Base-by-base conservation (phyloP, 2,113 vertebrate species). In the Cyphomyrus plagiostoma region DNA sequence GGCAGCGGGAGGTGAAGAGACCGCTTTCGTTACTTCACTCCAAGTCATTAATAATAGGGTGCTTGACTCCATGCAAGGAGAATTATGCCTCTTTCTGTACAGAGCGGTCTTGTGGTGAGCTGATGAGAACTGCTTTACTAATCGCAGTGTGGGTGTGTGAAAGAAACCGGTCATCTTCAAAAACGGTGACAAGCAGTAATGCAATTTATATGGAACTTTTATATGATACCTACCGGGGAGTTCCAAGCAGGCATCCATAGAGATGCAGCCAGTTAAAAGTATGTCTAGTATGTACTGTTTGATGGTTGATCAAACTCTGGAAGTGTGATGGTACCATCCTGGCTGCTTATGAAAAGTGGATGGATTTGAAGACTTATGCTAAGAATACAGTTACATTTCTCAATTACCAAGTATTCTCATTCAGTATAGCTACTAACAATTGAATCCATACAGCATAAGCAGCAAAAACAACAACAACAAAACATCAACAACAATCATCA, bases 41-140 rank as follows among this genome's bases (percentile, higher is more conserved):
- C 88, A 88, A 91, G 86, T 39, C 85, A 89, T 90, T 91, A 90
- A 91, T 91, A 93, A 91, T 89, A 90, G 84, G 85, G 70, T 90
- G 90, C 90, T 90, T 91, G 91, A 91, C 91, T 92, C 90, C 53
- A 77, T 87, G 89, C 58, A 53, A n/a, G 39, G 53, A 92, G 87
- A 91, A 91, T 88, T 66, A 88, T 84, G 89, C 80, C 85, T 91
- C 90, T 56, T 39, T 91, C 92, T 89, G 91, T 90, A 92, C 87
- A 90, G 86, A 91, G 89, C 19, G 5, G 89, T 15, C 86, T 88
- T 30, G 84, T 90, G n/a, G 10, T 46, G 48, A 42, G 21, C 56
- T 53, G 9, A 49, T 74, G 89, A 87, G 66, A 6, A 88, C 88
- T 83, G 83, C 84, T 86, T 56, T 45, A 83, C 90, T 90, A 91